These are phyloP conservation scores for Choreutis nemorana DNA, from an alignment of 2,888 invertebrate genomes.

Conservation along the genomic window DNA sequence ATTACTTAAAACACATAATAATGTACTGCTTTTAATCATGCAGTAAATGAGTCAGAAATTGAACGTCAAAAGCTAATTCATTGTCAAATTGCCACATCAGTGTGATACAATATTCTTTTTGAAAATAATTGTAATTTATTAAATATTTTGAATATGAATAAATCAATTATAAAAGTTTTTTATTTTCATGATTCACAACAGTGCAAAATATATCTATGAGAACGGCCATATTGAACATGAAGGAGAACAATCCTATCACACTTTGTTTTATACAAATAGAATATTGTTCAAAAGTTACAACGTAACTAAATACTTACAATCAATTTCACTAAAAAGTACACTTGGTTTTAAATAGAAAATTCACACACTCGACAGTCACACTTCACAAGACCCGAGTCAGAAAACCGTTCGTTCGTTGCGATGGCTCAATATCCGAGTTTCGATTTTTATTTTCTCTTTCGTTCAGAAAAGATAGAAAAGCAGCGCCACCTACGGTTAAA, in stretches of 20 bases:
- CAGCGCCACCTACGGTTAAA: conserved; percentile 28
- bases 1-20: no score
- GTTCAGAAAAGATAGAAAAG: conserved; percentile 12
- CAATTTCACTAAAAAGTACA: conserved; percentile 38
- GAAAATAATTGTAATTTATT: conserved; percentile 6
- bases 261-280: conserved; percentile 5
- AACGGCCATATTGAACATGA: conserved; percentile 63
- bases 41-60: conserved; percentile 50
- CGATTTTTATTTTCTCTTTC: conserved; percentile 35
- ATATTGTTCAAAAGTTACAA: conserved; percentile 8
- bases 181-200: conserved; percentile 8
- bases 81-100: conserved; percentile 63
- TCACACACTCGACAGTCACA: conserved; percentile 51
- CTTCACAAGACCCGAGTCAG: conserved; percentile 59
- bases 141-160: conserved; percentile 4
- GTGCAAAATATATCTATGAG: conserved; percentile 17
- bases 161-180: conserved; percentile 5
- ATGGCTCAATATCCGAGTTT: conserved; percentile 31
- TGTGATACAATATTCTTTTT: conserved; percentile 19
- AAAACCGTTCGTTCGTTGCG: conserved; percentile 61
- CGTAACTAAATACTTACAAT: conserved; percentile 41
- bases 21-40: no score
- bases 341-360: conserved; percentile 36
- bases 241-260: conserved; percentile 16
- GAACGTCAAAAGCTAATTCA: conserved; percentile 44